phyloP scores from a whole-genome alignment of 2,888 invertebrate genomes.

The Melieria omissa region DNA sequence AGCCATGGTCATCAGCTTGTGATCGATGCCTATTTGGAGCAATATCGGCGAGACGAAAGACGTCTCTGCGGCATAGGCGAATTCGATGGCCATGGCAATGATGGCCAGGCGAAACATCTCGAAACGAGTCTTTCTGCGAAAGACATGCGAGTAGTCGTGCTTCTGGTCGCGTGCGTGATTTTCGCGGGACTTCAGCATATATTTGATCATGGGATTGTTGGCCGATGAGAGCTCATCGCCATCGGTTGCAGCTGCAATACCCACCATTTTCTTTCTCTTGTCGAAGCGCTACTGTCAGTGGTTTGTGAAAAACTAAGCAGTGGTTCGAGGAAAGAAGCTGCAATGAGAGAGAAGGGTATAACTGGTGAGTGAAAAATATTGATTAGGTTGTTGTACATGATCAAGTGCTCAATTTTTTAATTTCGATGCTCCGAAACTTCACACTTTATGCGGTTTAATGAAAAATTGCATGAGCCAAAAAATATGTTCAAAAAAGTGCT shows the following conservation, averaged over 20 bases:
- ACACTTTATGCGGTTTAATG: too few species aligned
- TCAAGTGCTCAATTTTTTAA: too few species aligned
- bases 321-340: too few species aligned
- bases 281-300: too few species aligned
- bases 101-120: slow-evolving; percentile 63
- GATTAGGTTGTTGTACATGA: too few species aligned
- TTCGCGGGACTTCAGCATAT: slow-evolving; percentile 63
- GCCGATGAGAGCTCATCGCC: slow-evolving; percentile 53
- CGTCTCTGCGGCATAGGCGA: slow-evolving; percentile 76
- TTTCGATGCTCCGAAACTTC: too few species aligned
- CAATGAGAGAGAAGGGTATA: too few species aligned
- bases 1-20: slow-evolving; percentile 71
- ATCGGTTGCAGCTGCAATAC: slow-evolving; percentile 52
- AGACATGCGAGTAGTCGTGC: slow-evolving; percentile 66
- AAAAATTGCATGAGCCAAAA: too few species aligned
- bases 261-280: slow-evolving; percentile 57
- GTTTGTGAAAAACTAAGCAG: too few species aligned
- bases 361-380: too few species aligned
- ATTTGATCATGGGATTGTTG: slow-evolving; percentile 64
- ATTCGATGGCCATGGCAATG: slow-evolving; percentile 71
- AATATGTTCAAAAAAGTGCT: too few species aligned
- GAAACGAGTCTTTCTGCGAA: slow-evolving; percentile 62
- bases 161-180: slow-evolving; percentile 62
- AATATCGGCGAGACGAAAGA: slow-evolving; percentile 75
- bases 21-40: slow-evolving; percentile 72